Percentiles rank a stretch among this genome's conserved stretches.
phyloP scores from a whole-genome alignment of 2,888 invertebrate genomes.

The Acheta domesticus region DNA sequence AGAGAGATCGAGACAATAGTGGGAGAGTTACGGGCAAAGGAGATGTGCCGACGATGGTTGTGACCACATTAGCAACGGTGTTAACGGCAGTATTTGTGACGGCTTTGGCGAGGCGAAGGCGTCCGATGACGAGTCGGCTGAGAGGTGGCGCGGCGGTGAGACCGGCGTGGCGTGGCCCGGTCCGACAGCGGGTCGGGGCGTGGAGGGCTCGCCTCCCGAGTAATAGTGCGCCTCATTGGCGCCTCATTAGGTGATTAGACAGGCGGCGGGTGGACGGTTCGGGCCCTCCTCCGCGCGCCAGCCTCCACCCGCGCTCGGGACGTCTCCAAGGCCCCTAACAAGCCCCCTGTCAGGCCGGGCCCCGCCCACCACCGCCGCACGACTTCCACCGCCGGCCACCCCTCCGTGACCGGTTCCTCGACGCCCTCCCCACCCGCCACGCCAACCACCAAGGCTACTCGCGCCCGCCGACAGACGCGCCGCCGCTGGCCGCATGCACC shows the following conservation, averaged over 20 bases:
- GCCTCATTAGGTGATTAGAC: slow-evolving; percentile 18
- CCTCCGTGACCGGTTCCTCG: neutral
- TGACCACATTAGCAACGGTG: too few species aligned
- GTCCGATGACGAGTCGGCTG: too few species aligned
- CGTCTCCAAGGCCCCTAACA: neutral
- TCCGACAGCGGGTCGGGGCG: neutral
- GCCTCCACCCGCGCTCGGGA: neutral
- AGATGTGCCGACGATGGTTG: too few species aligned
- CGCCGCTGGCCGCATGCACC: too few species aligned
- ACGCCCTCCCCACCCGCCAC: too few species aligned
- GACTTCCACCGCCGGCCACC: neutral
- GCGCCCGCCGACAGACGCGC: too few species aligned
- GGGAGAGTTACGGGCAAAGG: too few species aligned
- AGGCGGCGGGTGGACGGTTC: neutral
- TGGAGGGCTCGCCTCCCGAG: slow-evolving; percentile 5
- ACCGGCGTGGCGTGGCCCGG: neutral
- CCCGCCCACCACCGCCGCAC: neutral
- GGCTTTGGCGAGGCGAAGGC: too few species aligned
- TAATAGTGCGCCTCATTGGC: slow-evolving; percentile 10
- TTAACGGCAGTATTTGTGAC: too few species aligned
- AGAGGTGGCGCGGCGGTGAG: neutral
- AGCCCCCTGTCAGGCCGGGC: neutral
- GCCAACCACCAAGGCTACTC: too few species aligned
- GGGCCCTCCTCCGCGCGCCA: too few species aligned
- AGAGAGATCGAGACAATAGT: too few species aligned